Evolutionary conservation across 2,888 invertebrate genomes (phyloP).

Genomic region (Noctua janthina): DNA sequence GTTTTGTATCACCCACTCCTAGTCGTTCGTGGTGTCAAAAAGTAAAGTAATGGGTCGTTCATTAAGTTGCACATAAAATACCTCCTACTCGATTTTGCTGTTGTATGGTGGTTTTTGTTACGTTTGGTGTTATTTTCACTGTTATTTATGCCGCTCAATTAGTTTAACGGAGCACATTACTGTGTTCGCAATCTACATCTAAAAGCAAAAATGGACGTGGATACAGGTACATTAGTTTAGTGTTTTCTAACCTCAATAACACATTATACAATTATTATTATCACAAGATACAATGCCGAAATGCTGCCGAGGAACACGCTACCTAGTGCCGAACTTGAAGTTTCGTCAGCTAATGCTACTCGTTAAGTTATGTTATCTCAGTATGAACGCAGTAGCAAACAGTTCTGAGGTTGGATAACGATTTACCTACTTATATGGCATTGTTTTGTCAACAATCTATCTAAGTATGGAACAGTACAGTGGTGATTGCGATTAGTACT

Average conservation of each 20-base stretch:
- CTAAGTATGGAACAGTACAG: not conserved
- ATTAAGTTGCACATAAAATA: not conserved
- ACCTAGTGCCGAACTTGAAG: not conserved
- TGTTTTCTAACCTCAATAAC: constrained; percentile 71
- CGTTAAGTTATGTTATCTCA: not conserved
- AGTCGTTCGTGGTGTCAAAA: constrained; percentile 15
- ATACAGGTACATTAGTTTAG: constrained; percentile 77
- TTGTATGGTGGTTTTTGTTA: constrained; percentile 18
- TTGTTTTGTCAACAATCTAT: constrained; percentile 25
- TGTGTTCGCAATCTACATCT: constrained; percentile 53
- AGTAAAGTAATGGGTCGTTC: not conserved
- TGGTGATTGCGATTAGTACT: too few relatives aligned
- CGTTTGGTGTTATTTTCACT: constrained; percentile 1
- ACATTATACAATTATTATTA: not conserved
- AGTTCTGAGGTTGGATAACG: not conserved
- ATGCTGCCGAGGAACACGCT: not conserved
- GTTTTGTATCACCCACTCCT: too few relatives aligned
- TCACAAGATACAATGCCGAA: not conserved
- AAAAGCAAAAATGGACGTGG: constrained; percentile 80
- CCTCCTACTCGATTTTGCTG: not conserved
- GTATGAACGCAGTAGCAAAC: not conserved
- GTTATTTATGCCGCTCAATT: constrained; percentile 54
- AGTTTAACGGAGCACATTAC: constrained; percentile 52
- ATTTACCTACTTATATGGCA: not conserved
- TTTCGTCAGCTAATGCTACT: not conserved